These are phyloP conservation scores for Zygogramma bicolorata DNA, from an alignment of 2,888 invertebrate genomes.

Conservation along the genomic window DNA sequence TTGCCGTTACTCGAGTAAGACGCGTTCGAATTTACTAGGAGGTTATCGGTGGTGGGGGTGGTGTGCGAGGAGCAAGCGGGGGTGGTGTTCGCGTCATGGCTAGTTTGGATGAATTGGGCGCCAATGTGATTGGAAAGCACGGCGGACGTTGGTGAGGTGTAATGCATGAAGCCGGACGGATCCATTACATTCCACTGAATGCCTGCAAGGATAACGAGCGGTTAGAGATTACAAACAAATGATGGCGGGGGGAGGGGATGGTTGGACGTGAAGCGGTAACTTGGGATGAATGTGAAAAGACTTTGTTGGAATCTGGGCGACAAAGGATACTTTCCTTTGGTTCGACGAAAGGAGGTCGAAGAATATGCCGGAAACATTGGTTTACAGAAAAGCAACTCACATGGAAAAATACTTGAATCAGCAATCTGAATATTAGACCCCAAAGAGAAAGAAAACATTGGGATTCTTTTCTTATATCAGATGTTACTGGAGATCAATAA, in stretches of 20 bases:
- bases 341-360: no score
- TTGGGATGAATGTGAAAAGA: no score
- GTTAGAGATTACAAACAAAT: conserved; percentile 32
- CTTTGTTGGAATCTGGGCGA: no score
- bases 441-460: no score
- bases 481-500: no score
- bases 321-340: no score
- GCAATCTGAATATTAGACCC: no score
- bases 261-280: not conserved
- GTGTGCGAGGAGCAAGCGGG: conserved; percentile 9
- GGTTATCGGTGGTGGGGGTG: conserved; percentile 28
- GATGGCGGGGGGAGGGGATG: not conserved
- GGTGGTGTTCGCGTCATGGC: conserved; percentile 14
- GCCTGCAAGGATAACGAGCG: conserved; percentile 69
- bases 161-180: conserved; percentile 80
- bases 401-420: no score
- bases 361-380: no score
- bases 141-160: conserved; percentile 73
- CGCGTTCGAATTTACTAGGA: conserved; percentile 55
- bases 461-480: no score
- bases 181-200: conserved; percentile 87
- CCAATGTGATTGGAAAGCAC: conserved; percentile 34
- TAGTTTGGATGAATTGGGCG: conserved; percentile 60
- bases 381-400: no score
- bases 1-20: conserved; percentile 61